Evolutionary conservation across 1,140 invertebrate genomes (phyloP).

Genomic region (Drosophila hydei): DNA sequence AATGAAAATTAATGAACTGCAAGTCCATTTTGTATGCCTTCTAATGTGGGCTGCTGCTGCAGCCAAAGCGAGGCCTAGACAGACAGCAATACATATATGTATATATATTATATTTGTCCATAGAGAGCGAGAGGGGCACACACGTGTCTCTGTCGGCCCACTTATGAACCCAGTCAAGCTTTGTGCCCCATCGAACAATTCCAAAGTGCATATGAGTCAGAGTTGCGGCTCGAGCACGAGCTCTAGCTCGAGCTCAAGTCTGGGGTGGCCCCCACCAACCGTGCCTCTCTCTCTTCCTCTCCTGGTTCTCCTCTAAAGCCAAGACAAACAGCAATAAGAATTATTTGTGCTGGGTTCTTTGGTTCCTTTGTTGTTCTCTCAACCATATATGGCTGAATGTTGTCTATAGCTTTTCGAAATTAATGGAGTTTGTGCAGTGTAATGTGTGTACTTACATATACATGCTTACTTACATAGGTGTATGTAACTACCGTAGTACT

Average conservation of each 20-base stretch:
- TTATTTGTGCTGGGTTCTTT: constrained; percentile 44
- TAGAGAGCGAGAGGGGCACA: constrained; percentile 5
- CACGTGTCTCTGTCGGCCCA: constrained; percentile 51
- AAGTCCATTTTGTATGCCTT: constrained; percentile 44
- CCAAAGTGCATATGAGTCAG: constrained; percentile 56
- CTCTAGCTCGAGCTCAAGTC: constrained; percentile 1
- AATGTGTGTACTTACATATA: constrained; percentile 32
- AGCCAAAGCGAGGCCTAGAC: not conserved
- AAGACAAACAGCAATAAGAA: constrained; percentile 40
- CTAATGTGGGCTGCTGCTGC: constrained; percentile 35
- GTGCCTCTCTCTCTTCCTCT: not conserved
- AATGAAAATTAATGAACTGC: constrained; percentile 64
- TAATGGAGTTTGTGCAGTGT: constrained; percentile 52
- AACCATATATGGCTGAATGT: constrained; percentile 39
- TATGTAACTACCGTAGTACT: constrained; percentile 1
- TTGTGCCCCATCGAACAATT: constrained; percentile 48
- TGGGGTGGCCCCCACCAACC: not conserved
- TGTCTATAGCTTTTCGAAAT: constrained; percentile 44
- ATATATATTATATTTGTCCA: not conserved
- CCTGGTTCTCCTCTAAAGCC: not conserved
- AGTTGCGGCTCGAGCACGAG: constrained; percentile 16
- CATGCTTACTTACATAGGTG: not conserved
- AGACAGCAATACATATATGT: not conserved
- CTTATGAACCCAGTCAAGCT: constrained; percentile 28
- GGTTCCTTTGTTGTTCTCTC: constrained; percentile 45